Percentiles rank a stretch among this genome's conserved stretches.
Evolutionary conservation across 37 sponge, comb jelly and placozoan species (phyloP).

Genomic region (Mnemiopsis leidyi): DNA sequence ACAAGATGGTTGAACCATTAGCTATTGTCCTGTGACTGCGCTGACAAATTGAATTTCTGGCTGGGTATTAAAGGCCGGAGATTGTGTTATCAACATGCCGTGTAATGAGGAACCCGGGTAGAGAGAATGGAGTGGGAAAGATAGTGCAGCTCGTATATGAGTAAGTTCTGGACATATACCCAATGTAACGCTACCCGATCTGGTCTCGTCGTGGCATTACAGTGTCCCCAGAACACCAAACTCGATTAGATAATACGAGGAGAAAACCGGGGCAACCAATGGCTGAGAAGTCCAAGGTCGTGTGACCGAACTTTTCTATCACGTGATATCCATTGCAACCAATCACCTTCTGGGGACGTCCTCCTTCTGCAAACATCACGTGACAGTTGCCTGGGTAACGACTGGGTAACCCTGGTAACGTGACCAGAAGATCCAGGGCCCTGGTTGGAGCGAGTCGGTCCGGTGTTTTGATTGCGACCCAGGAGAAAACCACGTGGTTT

Average conservation of each 20-base stretch:
- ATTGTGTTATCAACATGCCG: too few species aligned
- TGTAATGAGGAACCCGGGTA: too few species aligned
- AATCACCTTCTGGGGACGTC: not conserved
- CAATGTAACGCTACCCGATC: too few species aligned
- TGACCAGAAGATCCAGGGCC: not conserved
- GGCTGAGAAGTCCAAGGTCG: not conserved
- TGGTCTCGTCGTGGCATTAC: not conserved
- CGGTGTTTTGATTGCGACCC: not conserved
- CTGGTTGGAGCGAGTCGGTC: not conserved
- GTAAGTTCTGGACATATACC: too few species aligned
- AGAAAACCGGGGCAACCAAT: not conserved
- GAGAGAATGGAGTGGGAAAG: too few species aligned
- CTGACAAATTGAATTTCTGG: too few species aligned
- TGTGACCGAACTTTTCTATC: not conserved
- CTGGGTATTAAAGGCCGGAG: too few species aligned
- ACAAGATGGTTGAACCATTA: too few species aligned
- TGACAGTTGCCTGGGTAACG: not conserved
- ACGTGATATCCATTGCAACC: not conserved
- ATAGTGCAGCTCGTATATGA: too few species aligned
- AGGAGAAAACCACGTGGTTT: not conserved
- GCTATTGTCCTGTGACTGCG: too few species aligned
- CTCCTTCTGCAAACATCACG: not conserved
- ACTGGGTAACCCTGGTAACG: not conserved
- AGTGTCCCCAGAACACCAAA: not conserved
- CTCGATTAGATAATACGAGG: not conserved